Conservation (phyloP, 2,797 vertebrate genomes). For the Merluccius polli region DNA sequence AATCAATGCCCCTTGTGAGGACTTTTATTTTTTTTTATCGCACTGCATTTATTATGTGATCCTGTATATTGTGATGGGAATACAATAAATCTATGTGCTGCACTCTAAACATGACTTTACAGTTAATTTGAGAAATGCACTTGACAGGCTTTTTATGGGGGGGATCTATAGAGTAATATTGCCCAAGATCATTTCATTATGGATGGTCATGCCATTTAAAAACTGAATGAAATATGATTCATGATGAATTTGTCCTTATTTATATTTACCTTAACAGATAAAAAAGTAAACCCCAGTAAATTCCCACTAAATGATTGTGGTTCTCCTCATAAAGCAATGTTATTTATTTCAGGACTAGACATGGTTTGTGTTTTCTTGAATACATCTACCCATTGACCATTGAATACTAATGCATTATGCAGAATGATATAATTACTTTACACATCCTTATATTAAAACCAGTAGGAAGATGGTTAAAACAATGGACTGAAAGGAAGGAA, state of each 20-base stretch:
- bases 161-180: not conserved
- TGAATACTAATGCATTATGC: not conserved
- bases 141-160: not conserved
- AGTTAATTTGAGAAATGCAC: not conserved
- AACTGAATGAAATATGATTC: not conserved
- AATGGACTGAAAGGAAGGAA: no score
- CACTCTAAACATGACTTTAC: not conserved
- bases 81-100: not conserved
- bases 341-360: no score
- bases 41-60: constrained; percentile 29
- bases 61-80: constrained; percentile 24
- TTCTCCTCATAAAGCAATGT: not conserved
- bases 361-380: no score
- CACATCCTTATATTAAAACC: no score
- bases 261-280: not conserved
- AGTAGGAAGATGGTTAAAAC: not conserved
- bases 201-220: not conserved
- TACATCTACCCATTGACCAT: not conserved
- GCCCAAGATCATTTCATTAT: not conserved
- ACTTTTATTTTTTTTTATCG: not conserved
- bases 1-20: constrained; percentile 69
- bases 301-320: no score
- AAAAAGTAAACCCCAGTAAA: not conserved
- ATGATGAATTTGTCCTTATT: not conserved
- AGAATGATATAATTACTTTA: not conserved